Evolutionary conservation across 1,140 invertebrate genomes (phyloP), one percentile per base, ranked within the genome.

Genomic region (Zeugodacus cucurbitae): DNA sequence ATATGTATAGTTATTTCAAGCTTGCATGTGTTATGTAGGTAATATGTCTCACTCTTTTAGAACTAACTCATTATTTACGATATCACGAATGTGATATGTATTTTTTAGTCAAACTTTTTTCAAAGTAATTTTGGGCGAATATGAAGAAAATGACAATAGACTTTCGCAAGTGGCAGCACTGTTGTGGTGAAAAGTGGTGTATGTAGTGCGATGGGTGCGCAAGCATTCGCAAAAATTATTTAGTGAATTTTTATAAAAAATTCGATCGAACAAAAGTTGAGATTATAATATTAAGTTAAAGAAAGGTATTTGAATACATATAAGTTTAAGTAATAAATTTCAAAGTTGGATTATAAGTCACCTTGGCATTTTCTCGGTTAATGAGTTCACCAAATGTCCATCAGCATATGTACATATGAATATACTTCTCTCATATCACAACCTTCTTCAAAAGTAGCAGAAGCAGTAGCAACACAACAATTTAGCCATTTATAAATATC

Each of bases 401-500:
- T 74, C 70, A n/a, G 20, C 48, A 54, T 48, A 14, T 14, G 44
- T 48, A 48, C 11, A 48, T 17, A 54, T 54, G 48, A 17, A 20
- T 54, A 17, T 54, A n/a, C 34, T 26, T 74, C 37, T 29, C 20
- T n/a, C 70, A 74, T 22, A 41, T 41, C 70, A 17, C 70, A 74
- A 37, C 17, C 32, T 74, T 41, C 70, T 41, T 22, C 37, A 41
- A 20, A 74, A 14, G 70, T 29, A 44, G 20, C 74, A 82, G 74
- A 26, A 82, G 32, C 74, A 48, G 32, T 22, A 48, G 74, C 20
- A 82, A 82, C 44, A 26, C 74, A 44, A 82, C 37, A 48, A 48
- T 82, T 82, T 82, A 48, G 41, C n/a, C 37, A 82, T 82, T 82
- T 82, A 82, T 82, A 82, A 82, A 82, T 82, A 82, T 82, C 74